phyloP scores from a whole-genome alignment of 2,113 vertebrate species.

The Bos indicus region DNA sequence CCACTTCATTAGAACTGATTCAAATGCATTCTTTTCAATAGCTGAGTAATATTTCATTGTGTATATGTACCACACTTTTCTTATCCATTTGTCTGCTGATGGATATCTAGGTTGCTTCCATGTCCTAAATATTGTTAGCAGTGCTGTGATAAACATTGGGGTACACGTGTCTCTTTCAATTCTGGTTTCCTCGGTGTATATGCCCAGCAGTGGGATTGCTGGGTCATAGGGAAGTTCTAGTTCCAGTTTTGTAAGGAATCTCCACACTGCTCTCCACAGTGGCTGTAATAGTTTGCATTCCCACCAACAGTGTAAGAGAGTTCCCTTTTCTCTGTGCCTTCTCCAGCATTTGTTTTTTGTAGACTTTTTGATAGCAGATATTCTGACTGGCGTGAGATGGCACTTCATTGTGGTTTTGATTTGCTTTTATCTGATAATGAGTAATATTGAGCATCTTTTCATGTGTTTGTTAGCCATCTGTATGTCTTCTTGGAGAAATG shows the following conservation, averaged over 20 bases:
- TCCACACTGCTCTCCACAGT: not conserved
- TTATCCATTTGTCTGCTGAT: not conserved
- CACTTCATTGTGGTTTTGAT: not conserved
- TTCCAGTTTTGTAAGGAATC: not conserved
- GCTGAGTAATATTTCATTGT: not conserved
- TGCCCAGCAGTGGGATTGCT: not conserved
- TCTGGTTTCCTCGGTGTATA: fast-evolving
- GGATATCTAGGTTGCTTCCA: not conserved
- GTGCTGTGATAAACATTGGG: not conserved
- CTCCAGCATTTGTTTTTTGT: not conserved
- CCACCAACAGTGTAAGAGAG: not conserved
- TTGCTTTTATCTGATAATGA: not conserved
- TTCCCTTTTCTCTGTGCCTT: not conserved
- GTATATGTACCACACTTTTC: not conserved
- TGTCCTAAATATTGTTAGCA: not conserved
- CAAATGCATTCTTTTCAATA: not conserved
- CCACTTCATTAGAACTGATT: not conserved
- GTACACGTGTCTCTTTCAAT: not conserved
- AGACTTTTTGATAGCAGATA: not conserved
- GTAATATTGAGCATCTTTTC: not conserved
- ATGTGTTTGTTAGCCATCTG: not conserved
- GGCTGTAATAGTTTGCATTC: not conserved
- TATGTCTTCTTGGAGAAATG: not conserved
- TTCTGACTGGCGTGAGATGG: not conserved
- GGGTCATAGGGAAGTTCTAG: not conserved